These are phyloP conservation scores for Heterocephalus glaber DNA, from an alignment of 2,113 vertebrate species.

Conservation along the genomic window DNA sequence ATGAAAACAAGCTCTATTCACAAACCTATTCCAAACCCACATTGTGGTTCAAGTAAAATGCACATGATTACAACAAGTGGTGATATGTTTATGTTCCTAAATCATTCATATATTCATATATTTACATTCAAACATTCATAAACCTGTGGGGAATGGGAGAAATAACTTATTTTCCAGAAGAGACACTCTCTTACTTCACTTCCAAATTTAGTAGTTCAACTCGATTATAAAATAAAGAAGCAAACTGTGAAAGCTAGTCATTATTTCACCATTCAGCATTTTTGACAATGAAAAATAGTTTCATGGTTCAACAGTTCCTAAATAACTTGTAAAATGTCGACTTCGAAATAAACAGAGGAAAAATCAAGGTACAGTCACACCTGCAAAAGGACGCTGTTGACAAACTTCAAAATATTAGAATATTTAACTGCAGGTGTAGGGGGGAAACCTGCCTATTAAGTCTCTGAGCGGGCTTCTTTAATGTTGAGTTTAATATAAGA, in stretches of 20 bases:
- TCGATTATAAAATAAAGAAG: slow-evolving; percentile 85
- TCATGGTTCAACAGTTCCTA: slow-evolving; percentile 82
- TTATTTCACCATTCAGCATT: slow-evolving; percentile 83
- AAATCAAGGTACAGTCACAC: slow-evolving; percentile 65
- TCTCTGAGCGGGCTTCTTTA: slow-evolving; percentile 37
- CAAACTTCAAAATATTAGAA: slow-evolving; percentile 72
- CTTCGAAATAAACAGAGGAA: slow-evolving; percentile 78
- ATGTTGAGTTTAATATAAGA: slow-evolving; percentile 51
- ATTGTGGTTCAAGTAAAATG: slow-evolving; percentile 84
- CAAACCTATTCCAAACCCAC: slow-evolving; percentile 84
- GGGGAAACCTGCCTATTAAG: slow-evolving; percentile 49
- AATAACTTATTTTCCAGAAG: slow-evolving; percentile 85
- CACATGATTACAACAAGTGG: slow-evolving; percentile 83
- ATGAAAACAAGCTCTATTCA: slow-evolving; percentile 88
- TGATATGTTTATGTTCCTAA: slow-evolving; percentile 84
- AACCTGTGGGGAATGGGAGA: slow-evolving; percentile 79
- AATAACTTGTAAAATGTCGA: slow-evolving; percentile 84
- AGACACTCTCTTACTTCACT: slow-evolving; percentile 82
- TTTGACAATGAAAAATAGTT: slow-evolving; percentile 85
- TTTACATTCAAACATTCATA: slow-evolving; percentile 86
- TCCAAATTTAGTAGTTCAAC: slow-evolving; percentile 84
- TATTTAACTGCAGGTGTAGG: slow-evolving; percentile 59
- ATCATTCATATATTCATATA: slow-evolving; percentile 84
- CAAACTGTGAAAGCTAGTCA: slow-evolving; percentile 81
- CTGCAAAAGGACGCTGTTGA: slow-evolving; percentile 67